Evolutionary conservation across 2,888 invertebrate species (phyloP).

Genomic region (Octonoba sinensis): DNA sequence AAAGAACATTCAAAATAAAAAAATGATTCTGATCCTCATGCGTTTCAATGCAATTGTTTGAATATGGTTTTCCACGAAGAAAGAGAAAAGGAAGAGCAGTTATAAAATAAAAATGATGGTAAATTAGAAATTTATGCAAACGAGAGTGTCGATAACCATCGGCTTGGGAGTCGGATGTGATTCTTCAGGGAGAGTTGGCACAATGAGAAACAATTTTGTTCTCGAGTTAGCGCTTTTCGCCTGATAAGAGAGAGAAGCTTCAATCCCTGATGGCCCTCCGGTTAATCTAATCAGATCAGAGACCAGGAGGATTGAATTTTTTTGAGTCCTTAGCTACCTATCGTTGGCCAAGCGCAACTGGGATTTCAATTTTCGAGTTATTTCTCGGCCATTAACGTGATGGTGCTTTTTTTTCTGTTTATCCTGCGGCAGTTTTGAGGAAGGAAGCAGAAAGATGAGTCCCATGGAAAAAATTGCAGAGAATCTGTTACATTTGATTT

Average conservation of each 20-base stretch:
- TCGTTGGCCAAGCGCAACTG: background rate
- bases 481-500: too few species aligned
- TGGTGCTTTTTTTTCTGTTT: too few species aligned
- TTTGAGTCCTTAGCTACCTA: background rate
- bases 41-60: too few species aligned
- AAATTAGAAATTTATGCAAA: slow-evolving; percentile 56
- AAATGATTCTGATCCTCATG: too few species aligned
- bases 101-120: background rate
- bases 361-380: too few species aligned
- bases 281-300: slow-evolving; percentile 1
- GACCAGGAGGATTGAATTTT: background rate
- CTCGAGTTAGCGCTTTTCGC: slow-evolving; percentile 40
- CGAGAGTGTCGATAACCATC: slow-evolving; percentile 36
- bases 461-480: too few species aligned
- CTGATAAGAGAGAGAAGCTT: background rate
- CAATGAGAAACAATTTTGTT: slow-evolving; percentile 47
- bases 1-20: too few species aligned
- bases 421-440: too few species aligned
- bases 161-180: slow-evolving; percentile 2
- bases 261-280: background rate
- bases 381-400: too few species aligned
- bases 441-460: too few species aligned
- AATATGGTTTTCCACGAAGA: too few species aligned
- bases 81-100: too few species aligned
- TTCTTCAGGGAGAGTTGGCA: background rate